Evolutionary conservation across 2,113 vertebrate genomes (phyloP), one percentile per base, ranked within the genome.

Genomic region (Oreochromis niloticus): DNA sequence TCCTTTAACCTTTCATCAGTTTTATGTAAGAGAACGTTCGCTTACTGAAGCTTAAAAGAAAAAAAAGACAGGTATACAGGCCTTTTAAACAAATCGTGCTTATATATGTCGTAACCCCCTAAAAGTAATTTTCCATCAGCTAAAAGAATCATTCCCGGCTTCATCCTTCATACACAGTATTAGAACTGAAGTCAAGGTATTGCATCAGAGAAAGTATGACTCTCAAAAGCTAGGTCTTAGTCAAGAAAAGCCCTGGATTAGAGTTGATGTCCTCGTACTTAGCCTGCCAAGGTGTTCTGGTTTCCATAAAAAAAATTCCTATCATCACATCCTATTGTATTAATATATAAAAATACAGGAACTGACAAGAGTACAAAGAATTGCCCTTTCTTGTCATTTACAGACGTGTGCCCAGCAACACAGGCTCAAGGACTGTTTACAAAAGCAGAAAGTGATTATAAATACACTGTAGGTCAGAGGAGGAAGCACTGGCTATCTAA

Each of bases 61-160:
- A 71, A 68, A 43, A 71, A 43, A 71, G 12, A 43, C 36, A 43
- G 36, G 0, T 43, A 43, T 24, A 43, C 13, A 71, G 3, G 13
- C 39, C 16, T 24, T 41, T 41, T 43, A 71, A 71, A 2, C 36
- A 71, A 71, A 71, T 16, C 7, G 2, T 71, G 66, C 66, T 46
- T 48, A 7, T 6, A 3, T 48, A 14, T 7, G 63, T 68, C 0
- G 2, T 22, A 24, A 68, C 36, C 36, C n/a, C 4, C n/a, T 22
- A 41, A 41, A 68, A 68, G 11, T 22, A 22, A 19, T 22, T 68
- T 9, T 22, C 36, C 63, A 68, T 14, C 36, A 68, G 36, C 63
- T 68, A 68, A 68, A 68, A 22, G 0, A 41, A 68, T 24, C 11
- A 24, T 68, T 6, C 36, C n/a, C 0, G 1, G 36, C 63, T 36